These are phyloP conservation scores for Propithecus coquereli DNA, from an alignment of 2,113 vertebrate species.

Conservation along the genomic window DNA sequence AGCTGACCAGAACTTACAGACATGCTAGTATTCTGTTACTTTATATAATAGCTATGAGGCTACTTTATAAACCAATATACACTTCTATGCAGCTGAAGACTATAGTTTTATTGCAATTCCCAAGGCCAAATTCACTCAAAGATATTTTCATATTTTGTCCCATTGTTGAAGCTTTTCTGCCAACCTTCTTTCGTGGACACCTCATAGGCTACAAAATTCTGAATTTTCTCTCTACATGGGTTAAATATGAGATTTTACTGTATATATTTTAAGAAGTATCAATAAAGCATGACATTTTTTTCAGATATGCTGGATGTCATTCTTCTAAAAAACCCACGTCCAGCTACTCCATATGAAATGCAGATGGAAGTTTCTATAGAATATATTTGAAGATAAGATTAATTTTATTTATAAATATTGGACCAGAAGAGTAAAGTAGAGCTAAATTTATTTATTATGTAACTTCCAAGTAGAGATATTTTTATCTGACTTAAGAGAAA, in stretches of 20 bases:
- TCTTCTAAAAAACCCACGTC: background rate
- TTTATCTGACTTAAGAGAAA: background rate
- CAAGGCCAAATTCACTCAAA: conserved; percentile 8
- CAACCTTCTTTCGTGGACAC: background rate
- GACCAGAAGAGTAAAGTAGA: background rate
- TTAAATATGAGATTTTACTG: conserved; percentile 32
- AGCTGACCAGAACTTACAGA: background rate
- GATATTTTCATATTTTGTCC: conserved; percentile 7
- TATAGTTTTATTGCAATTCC: background rate
- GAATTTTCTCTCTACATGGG: background rate
- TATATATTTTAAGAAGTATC: background rate
- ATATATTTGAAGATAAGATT: conserved; percentile 3
- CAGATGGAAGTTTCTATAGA: background rate
- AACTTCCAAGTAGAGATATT: background rate
- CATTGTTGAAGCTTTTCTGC: conserved; percentile 15
- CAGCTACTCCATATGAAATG: background rate
- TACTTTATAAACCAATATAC: background rate
- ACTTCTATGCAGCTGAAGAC: background rate
- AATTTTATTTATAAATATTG: background rate
- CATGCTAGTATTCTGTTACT: background rate
- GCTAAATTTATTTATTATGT: background rate
- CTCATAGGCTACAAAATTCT: background rate
- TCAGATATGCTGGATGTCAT: background rate
- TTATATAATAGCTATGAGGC: background rate
- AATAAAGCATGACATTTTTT: background rate